Evolutionary conservation across 1,140 invertebrate genomes (phyloP), one percentile per base, ranked within the genome.

Genomic region (Drosophila kohkoa): DNA sequence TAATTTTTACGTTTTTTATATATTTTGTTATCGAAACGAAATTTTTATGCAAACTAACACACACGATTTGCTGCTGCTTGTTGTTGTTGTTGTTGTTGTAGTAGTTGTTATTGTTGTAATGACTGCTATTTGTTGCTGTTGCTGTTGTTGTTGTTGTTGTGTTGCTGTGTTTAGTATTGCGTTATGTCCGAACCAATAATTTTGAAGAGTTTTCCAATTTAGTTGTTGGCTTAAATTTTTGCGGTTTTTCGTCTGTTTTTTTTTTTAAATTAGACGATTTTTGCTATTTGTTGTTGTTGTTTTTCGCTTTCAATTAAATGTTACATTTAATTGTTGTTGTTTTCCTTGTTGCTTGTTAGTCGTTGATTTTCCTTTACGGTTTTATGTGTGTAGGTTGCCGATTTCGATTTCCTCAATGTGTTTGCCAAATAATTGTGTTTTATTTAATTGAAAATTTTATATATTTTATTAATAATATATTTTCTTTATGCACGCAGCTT

Each of bases 1-100:
- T 65, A 71, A 65, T 77, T 74, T 76, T 75, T 71, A 13, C 67
- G 30, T 38, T 38, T 38, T 82, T 76, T 74, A 38, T 11, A 41
- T 68, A 71, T 71, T 68, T 71, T 74, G 35, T 38, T 81, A 87
- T 91, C 89, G 89, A 91, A 91, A 91, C 89, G 89, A 91, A 91
- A 91, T 91, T 91, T 91, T 91, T 91, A 91, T 91, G 89, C 89
- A 91, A 91, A 91, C 89, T 91, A 90, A 91, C 89, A 91, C 89
- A 86, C 83, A 91, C 88, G 72, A 72, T 83, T 51, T 82, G 67
- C 75, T 82, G 75, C 67, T 82, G 80, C 64, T 73, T 59, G 66
- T 72, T 67, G 73, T 72, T 74, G 66, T 72, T 67, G 73, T 72
- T 74, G 68, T 70, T 65, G 35, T 74, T 64, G 52, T 66, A 69